These are phyloP conservation scores for Matsumurasca onukii DNA, from an alignment of 1,140 invertebrate genomes.

Conservation along the genomic window DNA sequence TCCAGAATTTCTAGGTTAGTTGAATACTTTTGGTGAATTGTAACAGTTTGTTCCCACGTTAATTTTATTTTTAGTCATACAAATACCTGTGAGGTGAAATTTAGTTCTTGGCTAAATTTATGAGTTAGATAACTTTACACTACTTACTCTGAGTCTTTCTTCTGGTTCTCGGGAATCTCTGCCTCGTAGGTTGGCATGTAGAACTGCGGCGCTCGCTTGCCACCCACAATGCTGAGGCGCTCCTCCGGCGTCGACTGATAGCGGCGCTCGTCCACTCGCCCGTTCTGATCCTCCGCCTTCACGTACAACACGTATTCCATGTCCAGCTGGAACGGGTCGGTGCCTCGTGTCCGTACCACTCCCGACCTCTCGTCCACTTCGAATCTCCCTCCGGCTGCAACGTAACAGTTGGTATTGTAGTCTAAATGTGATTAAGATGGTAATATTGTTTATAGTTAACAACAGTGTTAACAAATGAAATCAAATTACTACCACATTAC, in stretches of 20 bases:
- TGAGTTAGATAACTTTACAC: no score
- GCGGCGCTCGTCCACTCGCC: conserved; percentile 80
- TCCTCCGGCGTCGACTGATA: conserved; percentile 89
- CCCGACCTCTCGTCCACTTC: conserved; percentile 91
- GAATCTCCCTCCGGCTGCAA: conserved; percentile 69
- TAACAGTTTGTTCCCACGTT: no score
- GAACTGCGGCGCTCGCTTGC: conserved; percentile 91
- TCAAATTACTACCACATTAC: no score
- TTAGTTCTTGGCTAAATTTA: no score
- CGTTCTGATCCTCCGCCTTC: conserved; percentile 94
- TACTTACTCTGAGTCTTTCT: conserved; percentile 93
- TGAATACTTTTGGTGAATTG: no score
- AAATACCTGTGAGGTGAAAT: no score
- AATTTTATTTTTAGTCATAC: no score
- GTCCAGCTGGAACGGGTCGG: conserved; percentile 89
- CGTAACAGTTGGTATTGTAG: no score
- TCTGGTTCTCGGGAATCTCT: conserved; percentile 93
- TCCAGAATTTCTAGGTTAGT: no score
- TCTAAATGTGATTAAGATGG: no score
- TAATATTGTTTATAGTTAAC: no score
- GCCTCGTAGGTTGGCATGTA: conserved; percentile 92
- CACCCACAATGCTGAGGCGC: conserved; percentile 87
- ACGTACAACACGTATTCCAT: conserved; percentile 96
- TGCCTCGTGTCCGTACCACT: conserved; percentile 88
- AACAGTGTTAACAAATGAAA: no score